Evolutionary conservation across 2,888 invertebrate genomes (phyloP).

Genomic region (Coelinius sp.): DNA sequence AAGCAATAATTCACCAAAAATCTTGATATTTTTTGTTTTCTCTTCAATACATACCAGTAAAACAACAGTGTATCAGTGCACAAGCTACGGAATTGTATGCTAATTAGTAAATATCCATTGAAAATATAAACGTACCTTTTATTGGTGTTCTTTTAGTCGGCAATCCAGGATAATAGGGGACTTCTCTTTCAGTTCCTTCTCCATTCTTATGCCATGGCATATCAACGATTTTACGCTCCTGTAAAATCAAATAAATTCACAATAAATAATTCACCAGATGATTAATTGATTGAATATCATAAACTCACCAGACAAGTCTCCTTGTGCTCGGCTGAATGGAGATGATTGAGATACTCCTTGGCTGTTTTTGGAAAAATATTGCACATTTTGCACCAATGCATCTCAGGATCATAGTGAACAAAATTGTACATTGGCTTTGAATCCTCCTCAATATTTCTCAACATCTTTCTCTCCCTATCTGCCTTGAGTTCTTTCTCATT

Average conservation of each 20-base stretch:
- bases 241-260: constrained; percentile 54
- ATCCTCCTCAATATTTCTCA: constrained; percentile 58
- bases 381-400: constrained; percentile 92
- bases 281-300: constrained; percentile 20
- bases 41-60: constrained; percentile 70
- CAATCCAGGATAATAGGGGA: constrained; percentile 79
- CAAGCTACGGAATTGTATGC: constrained; percentile 69
- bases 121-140: constrained; percentile 75
- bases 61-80: constrained; percentile 63
- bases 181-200: constrained; percentile 76
- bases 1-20: constrained; percentile 45
- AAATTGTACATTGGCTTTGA: constrained; percentile 78
- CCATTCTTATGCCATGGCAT: constrained; percentile 81
- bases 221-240: constrained; percentile 77
- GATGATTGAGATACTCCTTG: constrained; percentile 87
- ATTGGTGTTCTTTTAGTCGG: constrained; percentile 86
- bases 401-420: constrained; percentile 89
- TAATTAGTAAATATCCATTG: constrained; percentile 60
- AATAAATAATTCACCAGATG: not conserved
- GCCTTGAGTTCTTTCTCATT: constrained; percentile 61
- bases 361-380: constrained; percentile 90
- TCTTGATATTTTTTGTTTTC: not conserved
- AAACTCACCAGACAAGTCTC: constrained; percentile 71
- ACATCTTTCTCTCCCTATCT: constrained; percentile 56
- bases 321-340: constrained; percentile 85